A percentile compares a stretch with the other conserved stretches of the same genome.
phyloP scores from a whole-genome alignment of 1,140 invertebrate species.

The Drosophila truncata region DNA sequence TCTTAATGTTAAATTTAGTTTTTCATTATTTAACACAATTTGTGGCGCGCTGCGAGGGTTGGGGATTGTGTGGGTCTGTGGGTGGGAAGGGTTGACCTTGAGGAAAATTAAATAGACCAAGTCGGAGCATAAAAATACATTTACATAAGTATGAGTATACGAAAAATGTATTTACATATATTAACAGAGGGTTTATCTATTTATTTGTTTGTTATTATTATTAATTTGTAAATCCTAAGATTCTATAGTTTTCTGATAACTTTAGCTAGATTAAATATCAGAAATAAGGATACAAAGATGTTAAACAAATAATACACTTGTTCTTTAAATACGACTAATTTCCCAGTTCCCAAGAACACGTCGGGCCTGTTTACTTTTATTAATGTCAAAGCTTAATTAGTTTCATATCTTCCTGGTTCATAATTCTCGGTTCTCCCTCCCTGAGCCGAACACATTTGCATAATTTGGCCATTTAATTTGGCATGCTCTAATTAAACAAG shows the following conservation, averaged over 20 bases:
- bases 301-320: background rate
- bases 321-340: background rate
- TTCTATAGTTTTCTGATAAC: background rate
- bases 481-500: slow-evolving; percentile 66
- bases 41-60: slow-evolving; percentile 13
- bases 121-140: background rate
- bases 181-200: too few species aligned
- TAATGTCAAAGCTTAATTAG: slow-evolving; percentile 13
- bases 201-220: too few species aligned
- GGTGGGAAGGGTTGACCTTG: slow-evolving; percentile 19
- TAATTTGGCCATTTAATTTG: slow-evolving; percentile 44
- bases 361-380: slow-evolving; percentile 1
- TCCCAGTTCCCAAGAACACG: too few species aligned
- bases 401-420: slow-evolving; percentile 4
- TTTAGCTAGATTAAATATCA: background rate
- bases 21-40: slow-evolving; percentile 79
- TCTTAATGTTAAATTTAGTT: slow-evolving; percentile 83
- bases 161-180: too few species aligned
- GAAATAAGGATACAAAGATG: background rate
- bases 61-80: background rate
- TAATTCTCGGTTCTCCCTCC: background rate
- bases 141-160: too few species aligned
- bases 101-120: background rate
- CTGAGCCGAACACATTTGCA: slow-evolving; percentile 17
- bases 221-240: background rate